Base-by-base conservation (phyloP, 2,113 vertebrate genomes). In the Oryzias javanicus region DNA sequence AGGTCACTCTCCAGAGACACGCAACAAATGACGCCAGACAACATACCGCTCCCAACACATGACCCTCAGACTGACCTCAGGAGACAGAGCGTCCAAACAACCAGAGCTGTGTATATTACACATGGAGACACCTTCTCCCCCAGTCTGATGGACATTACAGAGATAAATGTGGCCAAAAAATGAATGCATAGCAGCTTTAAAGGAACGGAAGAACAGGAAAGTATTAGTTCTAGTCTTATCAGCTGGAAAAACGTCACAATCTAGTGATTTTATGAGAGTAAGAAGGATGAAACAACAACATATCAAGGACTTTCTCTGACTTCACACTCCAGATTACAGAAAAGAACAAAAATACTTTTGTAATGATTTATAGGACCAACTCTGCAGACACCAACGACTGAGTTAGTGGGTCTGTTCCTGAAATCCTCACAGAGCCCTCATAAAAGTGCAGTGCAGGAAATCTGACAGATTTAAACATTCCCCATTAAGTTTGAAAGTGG, bases 21-120 rank as follows among this genome's bases (percentile, higher is more conserved):
- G 62, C 72, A 64, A 57, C 66, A 74, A 62, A 75, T 74, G 8
- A 54, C 47, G 70, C 59, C 78, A 78, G 62, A 71, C 67, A 68
- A 67, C 79, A 72, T 35, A 79, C 53, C 65, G 20, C 68, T 44
- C 68, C 54, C 81, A 82, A 85, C 81, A 87, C 70, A 81, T 67
- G 69, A 61, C 61, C 74, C 67, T 81, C 69, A 24, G 47, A 25
- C 57, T 89, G 85, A 87, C 81, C 85, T 63, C 53, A 8, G 27
- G 66, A 83, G 80, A 78, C 83, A 71, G 78, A 72, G 80, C 79
- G 73, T 83, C 55, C 80, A 89, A 89, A 89, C 83, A 89, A 40
- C 42, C 40, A 42, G 67, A 64, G 75, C 64, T 82, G 74, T 84
- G 66, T 84, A 78, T 69, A 64, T 77, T 71, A 61, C 64, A 70